Percentiles rank a stretch among this genome's conserved stretches.
These are phyloP conservation scores for Branchinecta lynchi DNA, from an alignment of 1,140 invertebrate species.

Conservation along the genomic window DNA sequence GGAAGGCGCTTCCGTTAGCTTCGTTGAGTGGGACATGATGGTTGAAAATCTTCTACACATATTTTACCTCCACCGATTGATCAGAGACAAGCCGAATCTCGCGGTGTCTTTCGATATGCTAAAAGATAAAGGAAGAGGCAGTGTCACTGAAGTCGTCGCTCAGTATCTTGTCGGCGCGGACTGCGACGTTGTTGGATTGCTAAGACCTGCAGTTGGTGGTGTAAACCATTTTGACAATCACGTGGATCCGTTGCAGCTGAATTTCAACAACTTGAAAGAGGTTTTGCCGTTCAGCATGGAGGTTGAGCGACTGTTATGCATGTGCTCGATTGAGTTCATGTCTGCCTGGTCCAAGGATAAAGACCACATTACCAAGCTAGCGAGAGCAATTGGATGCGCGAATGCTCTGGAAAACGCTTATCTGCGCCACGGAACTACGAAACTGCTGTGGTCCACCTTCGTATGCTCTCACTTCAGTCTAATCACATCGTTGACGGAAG, in stretches of 20 bases:
- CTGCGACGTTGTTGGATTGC: not conserved
- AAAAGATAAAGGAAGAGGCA: not conserved
- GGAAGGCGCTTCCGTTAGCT: conserved; percentile 69
- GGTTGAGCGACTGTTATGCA: not conserved
- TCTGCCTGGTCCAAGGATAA: not conserved
- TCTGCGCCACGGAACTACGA: not conserved
- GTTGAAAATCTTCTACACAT: conserved; percentile 79
- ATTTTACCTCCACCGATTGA: conserved; percentile 30
- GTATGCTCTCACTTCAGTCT: conserved; percentile 55
- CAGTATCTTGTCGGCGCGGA: not conserved
- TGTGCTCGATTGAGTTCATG: not conserved
- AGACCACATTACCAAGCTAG: not conserved
- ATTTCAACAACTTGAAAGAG: not conserved
- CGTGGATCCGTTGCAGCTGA: not conserved
- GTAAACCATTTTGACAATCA: not conserved
- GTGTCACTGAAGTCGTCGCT: not conserved
- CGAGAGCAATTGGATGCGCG: not conserved
- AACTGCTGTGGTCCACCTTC: conserved; percentile 70
- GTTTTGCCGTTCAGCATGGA: not conserved
- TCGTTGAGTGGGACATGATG: conserved; percentile 65
- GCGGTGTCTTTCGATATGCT: not conserved
- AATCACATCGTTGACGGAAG: conserved; percentile 61
- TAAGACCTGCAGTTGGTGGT: not conserved
- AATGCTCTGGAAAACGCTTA: not conserved
- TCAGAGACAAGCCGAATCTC: not conserved